Conservation (phyloP, 2,888 invertebrate species). For the Plebejus argus region DNA sequence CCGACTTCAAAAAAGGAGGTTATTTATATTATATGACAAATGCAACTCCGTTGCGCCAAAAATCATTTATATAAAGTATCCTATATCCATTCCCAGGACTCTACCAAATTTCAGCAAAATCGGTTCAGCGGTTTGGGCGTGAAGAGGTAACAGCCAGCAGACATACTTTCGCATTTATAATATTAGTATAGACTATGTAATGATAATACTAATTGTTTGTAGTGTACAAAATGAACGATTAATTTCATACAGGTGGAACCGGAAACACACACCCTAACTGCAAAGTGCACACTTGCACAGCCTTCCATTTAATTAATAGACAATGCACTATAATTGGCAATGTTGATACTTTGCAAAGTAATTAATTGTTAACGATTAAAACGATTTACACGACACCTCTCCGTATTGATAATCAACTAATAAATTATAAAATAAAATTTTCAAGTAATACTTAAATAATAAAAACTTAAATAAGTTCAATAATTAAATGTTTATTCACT, state of each 20-base stretch:
- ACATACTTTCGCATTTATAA: not conserved
- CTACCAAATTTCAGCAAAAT: too few relatives aligned
- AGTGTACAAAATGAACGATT: not conserved
- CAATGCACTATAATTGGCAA: not conserved
- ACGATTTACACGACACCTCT: not conserved
- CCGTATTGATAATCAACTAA: not conserved
- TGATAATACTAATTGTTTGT: not conserved
- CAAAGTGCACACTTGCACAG: not conserved
- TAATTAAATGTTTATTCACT: not conserved
- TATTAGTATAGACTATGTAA: not conserved
- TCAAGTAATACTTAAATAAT: not conserved
- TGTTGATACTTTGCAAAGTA: not conserved
- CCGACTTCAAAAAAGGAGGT: too few relatives aligned
- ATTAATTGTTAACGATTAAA: not conserved
- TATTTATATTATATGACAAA: too few relatives aligned
- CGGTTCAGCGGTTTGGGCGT: too few relatives aligned
- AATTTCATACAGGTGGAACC: not conserved
- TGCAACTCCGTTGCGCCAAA: not conserved
- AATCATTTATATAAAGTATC: not conserved
- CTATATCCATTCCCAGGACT: too few relatives aligned
- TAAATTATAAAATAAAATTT: not conserved
- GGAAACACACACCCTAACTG: conserved; percentile 8
- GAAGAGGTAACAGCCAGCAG: too few relatives aligned
- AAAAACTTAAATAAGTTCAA: not conserved
- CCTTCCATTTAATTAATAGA: conserved; percentile 16